Evolutionary conservation across 2,797 vertebrate species (phyloP), one percentile per base, ranked within the genome.

Genomic region (Neostethus bicornis): DNA sequence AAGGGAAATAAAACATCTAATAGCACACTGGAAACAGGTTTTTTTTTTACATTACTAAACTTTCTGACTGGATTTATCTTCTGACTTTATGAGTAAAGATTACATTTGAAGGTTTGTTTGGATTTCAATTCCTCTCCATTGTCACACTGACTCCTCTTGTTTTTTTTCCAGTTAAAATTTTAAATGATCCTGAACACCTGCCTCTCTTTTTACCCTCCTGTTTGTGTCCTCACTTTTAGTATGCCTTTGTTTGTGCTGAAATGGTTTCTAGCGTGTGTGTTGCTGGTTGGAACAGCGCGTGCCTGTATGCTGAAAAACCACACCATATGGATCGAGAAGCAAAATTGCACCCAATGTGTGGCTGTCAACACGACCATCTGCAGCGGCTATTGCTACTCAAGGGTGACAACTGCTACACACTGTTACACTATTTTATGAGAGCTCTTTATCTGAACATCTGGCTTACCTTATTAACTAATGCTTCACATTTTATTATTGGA

Each of bases 281-380:
- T 85, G 24, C 83, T 84, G 1, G 75, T 74, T 25, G 90, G 88
- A 69, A 73, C 69, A 2, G 63, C 77, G 25, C 81, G 89, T 5
- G 71, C 85, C 34, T 97, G 95, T 52, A 69, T 85, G 53, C 90
- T 93, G 51, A 92, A 90, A 25, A 94, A 95, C 64, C 91, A 94
- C 43, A 92, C 82, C 14, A 89, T 96, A 79, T 90, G 91, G 0
- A 77, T 96, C 29, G 94, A 97, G 69, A 94, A 81, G 47, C 85
- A 72, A 8, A 94, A 94, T 37, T 96, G 95, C 51, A 84, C 79
- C 54, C 94, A 92, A 67, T 97, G 96, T 52, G 75, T 95, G 80
- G 89, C 91, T 41, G 83, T 97, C 91, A 97, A 96, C 86, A 96
- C 95, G 32, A 97, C 95, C 67, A 93, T 95, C 90, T 97, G 96